phyloP scores from a whole-genome alignment of 2,888 invertebrate genomes.

The Dasypolia templi region DNA sequence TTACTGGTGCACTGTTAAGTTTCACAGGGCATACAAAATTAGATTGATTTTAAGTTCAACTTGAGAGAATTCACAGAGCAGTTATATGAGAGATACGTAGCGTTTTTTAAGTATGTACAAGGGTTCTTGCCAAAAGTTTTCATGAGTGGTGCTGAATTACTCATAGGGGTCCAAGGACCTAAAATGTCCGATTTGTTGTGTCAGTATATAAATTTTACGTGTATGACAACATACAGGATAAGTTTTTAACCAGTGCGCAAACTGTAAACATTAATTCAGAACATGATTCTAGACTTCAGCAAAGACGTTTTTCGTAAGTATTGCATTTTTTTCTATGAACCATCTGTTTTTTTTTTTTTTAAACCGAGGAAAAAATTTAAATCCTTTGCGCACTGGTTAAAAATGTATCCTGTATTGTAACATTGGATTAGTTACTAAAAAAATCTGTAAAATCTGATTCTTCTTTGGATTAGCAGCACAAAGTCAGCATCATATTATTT shows the following conservation, averaged over 20 bases:
- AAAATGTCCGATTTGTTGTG: background rate
- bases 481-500: too few species aligned
- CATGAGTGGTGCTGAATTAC: background rate
- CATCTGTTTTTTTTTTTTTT: too few species aligned
- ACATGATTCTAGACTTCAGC: too few species aligned
- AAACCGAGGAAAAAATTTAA: too few species aligned
- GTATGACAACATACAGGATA: background rate
- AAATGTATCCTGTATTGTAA: too few species aligned
- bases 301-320: too few species aligned
- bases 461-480: background rate
- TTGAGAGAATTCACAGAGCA: background rate
- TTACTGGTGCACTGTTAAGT: conserved; percentile 35
- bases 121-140: background rate
- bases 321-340: too few species aligned
- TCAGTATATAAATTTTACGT: background rate
- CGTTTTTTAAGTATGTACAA: background rate
- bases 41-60: conserved; percentile 34
- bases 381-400: too few species aligned
- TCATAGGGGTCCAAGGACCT: background rate
- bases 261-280: too few species aligned
- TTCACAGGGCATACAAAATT: conserved; percentile 51
- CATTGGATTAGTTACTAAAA: background rate
- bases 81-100: conserved; percentile 1
- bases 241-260: too few species aligned
- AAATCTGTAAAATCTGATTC: background rate